Percentiles rank a stretch among this genome's conserved stretches.
Evolutionary conservation across 2,797 vertebrate species (phyloP).

Genomic region (Crenichthys baileyi): DNA sequence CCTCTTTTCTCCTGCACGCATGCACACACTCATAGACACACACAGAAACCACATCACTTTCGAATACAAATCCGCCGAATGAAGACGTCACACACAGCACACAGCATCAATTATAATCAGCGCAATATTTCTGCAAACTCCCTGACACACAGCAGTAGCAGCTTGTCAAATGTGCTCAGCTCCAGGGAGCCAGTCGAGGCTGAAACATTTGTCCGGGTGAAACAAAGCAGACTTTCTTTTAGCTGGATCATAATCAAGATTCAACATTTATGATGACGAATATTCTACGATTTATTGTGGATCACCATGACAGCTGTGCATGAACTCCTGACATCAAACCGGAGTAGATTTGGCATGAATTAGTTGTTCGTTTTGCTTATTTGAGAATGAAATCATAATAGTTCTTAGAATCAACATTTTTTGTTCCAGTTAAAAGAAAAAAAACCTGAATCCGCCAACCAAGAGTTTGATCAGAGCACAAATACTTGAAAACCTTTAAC

Average conservation of each 20-base stretch:
- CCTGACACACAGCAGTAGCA: conserved; percentile 12
- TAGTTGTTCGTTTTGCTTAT: conserved; percentile 35
- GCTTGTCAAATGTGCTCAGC: conserved; percentile 32
- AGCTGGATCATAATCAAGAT: conserved; percentile 52
- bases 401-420: conserved; percentile 30
- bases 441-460: conserved; percentile 7
- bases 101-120: conserved; percentile 23
- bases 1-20: not conserved
- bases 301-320: conserved; percentile 1
- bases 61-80: conserved; percentile 18
- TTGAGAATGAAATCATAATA: conserved; percentile 35
- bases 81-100: conserved; percentile 10
- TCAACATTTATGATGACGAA: conserved; percentile 43
- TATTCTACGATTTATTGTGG: conserved; percentile 35
- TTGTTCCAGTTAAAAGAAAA: conserved; percentile 12
- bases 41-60: conserved; percentile 13
- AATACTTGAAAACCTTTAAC: conserved; percentile 42
- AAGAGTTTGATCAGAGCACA: conserved; percentile 26
- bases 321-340: conserved; percentile 36
- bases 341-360: conserved; percentile 33
- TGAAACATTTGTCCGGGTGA: conserved; percentile 54
- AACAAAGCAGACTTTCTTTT: conserved; percentile 48
- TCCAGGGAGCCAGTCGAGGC: conserved; percentile 27
- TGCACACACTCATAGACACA: not conserved
- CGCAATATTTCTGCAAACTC: conserved; percentile 9